A percentile compares a stretch with the other conserved stretches of the same genome.
phyloP scores from a whole-genome alignment of 2,113 vertebrate genomes.

The Pyxicephalus adspersus region DNA sequence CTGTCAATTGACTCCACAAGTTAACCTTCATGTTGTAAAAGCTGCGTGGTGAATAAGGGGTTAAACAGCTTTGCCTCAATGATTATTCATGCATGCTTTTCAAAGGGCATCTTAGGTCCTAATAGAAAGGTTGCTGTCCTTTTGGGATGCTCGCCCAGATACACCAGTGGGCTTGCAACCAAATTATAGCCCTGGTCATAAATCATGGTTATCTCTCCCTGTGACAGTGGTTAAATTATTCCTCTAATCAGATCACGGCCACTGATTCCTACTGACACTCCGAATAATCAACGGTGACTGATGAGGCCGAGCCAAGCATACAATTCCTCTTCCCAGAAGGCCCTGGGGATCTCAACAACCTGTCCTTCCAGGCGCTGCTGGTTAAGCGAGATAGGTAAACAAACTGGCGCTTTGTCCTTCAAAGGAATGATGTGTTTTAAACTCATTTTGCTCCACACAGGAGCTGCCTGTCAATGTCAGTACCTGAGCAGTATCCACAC shows the following conservation, averaged over 20 bases:
- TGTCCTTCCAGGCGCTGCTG: slow-evolving; percentile 56
- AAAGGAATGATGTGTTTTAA: slow-evolving; percentile 56
- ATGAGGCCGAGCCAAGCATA: slow-evolving; percentile 53
- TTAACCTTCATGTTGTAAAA: neutral
- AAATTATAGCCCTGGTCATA: slow-evolving; percentile 56
- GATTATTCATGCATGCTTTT: slow-evolving; percentile 55
- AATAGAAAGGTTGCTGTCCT: slow-evolving; percentile 56
- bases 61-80: slow-evolving; percentile 41
- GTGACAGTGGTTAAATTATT: slow-evolving; percentile 58
- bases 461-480: slow-evolving; percentile 44
- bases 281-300: slow-evolving; percentile 57
- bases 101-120: slow-evolving; percentile 53
- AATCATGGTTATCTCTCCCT: slow-evolving; percentile 56
- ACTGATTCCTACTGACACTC: slow-evolving; percentile 57
- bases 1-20: neutral
- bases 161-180: slow-evolving; percentile 55
- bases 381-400: slow-evolving; percentile 57
- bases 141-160: slow-evolving; percentile 55
- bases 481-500: slow-evolving; percentile 37
- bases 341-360: slow-evolving; percentile 55
- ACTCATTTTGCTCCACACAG: slow-evolving; percentile 45
- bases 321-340: slow-evolving; percentile 57
- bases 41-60: slow-evolving; percentile 6
- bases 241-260: slow-evolving; percentile 57
- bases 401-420: slow-evolving; percentile 56